Conservation (phyloP, 2,888 invertebrate species). For the Polymixis flavicincta region DNA sequence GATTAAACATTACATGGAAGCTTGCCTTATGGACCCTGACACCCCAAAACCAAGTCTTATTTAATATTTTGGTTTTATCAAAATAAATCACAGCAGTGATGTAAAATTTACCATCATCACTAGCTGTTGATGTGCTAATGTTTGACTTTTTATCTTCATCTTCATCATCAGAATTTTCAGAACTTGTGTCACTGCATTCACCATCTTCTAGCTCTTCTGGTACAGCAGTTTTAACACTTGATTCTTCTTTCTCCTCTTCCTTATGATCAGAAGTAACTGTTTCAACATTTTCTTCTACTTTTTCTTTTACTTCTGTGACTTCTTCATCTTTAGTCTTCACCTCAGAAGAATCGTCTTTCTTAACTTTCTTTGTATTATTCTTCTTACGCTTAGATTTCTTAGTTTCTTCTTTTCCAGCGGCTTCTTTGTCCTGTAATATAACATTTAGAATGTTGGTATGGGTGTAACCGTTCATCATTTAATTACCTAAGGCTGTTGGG, state of each 20-base stretch:
- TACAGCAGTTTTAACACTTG: conserved; percentile 49
- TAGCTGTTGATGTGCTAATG: conserved; percentile 84
- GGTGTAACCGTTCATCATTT: conserved; percentile 78
- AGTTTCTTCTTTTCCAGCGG: conserved; percentile 55
- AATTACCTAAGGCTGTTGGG: conserved; percentile 89
- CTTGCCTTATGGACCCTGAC: background rate
- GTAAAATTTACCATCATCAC: conserved; percentile 84
- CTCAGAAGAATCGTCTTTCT: conserved; percentile 53
- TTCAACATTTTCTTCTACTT: conserved; percentile 25
- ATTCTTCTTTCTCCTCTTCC: conserved; percentile 37
- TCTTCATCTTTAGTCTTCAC: conserved; percentile 55
- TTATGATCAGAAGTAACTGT: conserved; percentile 15
- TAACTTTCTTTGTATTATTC: conserved; percentile 61
- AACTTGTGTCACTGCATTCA: conserved; percentile 91
- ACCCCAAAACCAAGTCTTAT: background rate
- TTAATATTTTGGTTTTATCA: background rate
- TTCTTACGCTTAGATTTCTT: conserved; percentile 78
- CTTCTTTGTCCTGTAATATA: conserved; percentile 88
- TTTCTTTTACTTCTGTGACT: conserved; percentile 34
- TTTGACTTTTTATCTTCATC: conserved; percentile 78
- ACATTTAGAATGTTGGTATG: conserved; percentile 86
- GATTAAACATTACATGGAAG: background rate
- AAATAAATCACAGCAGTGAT: conserved; percentile 30
- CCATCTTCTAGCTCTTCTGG: conserved; percentile 91
- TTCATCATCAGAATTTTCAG: conserved; percentile 72